Percentiles rank a stretch among this genome's conserved stretches.
Evolutionary conservation across 2,888 invertebrate species (phyloP).

Genomic region (Troides helena): DNA sequence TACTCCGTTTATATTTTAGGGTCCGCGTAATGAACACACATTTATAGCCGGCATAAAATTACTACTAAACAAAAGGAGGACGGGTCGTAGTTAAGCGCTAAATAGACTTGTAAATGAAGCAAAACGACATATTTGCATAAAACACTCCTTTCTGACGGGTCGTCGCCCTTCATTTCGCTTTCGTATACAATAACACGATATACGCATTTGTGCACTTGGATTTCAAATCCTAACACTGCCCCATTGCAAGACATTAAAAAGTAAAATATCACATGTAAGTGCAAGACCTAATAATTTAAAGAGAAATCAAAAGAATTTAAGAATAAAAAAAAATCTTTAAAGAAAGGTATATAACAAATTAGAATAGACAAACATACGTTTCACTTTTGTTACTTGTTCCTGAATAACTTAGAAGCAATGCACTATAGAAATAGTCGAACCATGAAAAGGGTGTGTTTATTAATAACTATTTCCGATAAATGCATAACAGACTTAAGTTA

Average conservation of each 20-base stretch:
- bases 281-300: too few species aligned
- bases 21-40: constrained; percentile 21
- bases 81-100: constrained; percentile 24
- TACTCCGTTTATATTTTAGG: constrained; percentile 5
- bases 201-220: not conserved
- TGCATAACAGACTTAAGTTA: too few species aligned
- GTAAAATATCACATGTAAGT: not conserved
- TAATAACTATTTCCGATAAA: too few species aligned
- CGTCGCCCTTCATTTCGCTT: constrained; percentile 12
- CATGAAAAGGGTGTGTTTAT: too few species aligned
- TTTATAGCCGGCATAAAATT: constrained; percentile 20
- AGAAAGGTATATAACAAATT: too few species aligned
- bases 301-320: too few species aligned
- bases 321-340: too few species aligned
- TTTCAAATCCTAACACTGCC: not conserved
- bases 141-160: constrained; percentile 18
- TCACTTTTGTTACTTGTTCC: too few species aligned
- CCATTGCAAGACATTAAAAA: not conserved
- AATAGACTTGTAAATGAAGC: constrained; percentile 30
- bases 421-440: too few species aligned
- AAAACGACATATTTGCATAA: constrained; percentile 30
- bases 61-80: constrained; percentile 25
- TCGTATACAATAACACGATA: constrained; percentile 9
- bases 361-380: too few species aligned
- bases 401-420: too few species aligned